These are phyloP conservation scores for Ochropleura leucogaster DNA, from an alignment of 2,888 invertebrate species.

Conservation along the genomic window DNA sequence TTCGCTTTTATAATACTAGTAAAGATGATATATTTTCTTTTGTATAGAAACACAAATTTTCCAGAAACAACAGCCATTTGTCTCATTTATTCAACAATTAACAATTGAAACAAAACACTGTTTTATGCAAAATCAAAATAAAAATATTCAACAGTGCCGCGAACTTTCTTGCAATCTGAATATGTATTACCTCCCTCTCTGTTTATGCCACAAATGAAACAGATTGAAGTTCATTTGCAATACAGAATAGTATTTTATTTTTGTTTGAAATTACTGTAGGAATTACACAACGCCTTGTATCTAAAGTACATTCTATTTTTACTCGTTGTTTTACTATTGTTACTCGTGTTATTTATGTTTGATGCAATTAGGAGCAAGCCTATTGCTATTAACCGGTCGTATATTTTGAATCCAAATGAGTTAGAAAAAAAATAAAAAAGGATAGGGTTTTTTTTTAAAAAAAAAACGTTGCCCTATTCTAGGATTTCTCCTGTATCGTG, in stretches of 20 bases:
- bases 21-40: no score
- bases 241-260: slow-evolving; percentile 49
- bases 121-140: slow-evolving; percentile 31
- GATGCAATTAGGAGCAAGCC: no score
- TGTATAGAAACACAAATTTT: not conserved
- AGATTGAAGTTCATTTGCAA: slow-evolving; percentile 52
- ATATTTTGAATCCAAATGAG: no score
- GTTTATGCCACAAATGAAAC: slow-evolving; percentile 29
- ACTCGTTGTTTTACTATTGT: no score
- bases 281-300: not conserved
- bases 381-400: no score
- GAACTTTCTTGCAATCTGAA: slow-evolving; percentile 52
- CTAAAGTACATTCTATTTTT: no score
- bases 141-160: slow-evolving; percentile 27
- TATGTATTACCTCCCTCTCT: slow-evolving; percentile 39
- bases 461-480: no score
- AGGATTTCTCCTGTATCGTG: no score
- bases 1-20: no score
- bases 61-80: slow-evolving; percentile 16
- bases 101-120: slow-evolving; percentile 19
- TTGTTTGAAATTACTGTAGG: slow-evolving; percentile 11
- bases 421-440: no score
- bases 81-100: slow-evolving; percentile 36
- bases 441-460: no score
- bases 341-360: no score